Evolutionary conservation across 2,797 vertebrate genomes (phyloP).

Genomic region (Sphaeramia orbicularis): DNA sequence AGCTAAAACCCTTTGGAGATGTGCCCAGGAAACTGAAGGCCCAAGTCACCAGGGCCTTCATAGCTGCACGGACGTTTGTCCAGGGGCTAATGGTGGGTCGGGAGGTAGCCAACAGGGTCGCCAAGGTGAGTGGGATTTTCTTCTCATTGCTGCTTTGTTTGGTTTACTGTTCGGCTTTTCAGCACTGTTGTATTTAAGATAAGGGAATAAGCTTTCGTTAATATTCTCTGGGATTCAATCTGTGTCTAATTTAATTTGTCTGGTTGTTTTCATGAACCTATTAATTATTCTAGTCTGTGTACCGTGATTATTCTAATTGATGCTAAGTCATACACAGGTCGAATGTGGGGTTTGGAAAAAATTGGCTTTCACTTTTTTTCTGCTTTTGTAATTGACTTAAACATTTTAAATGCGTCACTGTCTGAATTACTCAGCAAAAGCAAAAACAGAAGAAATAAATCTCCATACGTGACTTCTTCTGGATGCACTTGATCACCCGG

Average conservation of each 20-base stretch:
- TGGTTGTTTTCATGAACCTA: slow-evolving; percentile 4
- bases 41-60: slow-evolving; percentile 95
- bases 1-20: slow-evolving; percentile 96
- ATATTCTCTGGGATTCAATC: background rate
- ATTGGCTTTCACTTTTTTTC: too few species aligned
- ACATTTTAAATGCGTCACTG: background rate
- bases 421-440: slow-evolving; percentile 24
- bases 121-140: slow-evolving; percentile 89
- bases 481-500: slow-evolving; percentile 62
- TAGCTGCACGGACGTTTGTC: slow-evolving; percentile 95
- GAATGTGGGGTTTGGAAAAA: background rate
- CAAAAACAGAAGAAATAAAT: slow-evolving; percentile 17
- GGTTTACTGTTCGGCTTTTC: background rate
- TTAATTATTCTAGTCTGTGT: background rate
- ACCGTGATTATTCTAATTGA: background rate
- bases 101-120: slow-evolving; percentile 95
- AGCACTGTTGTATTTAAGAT: slow-evolving; percentile 2
- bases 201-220: background rate
- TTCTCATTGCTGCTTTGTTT: slow-evolving; percentile 6
- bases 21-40: slow-evolving; percentile 94
- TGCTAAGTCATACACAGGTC: background rate
- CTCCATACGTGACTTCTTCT: slow-evolving; percentile 21
- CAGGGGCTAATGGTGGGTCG: slow-evolving; percentile 96
- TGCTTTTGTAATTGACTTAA: too few species aligned
- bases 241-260: background rate